phyloP scores from a whole-genome alignment of 92 coral and sea anemone genomes.

The Scolanthus callimorphus region DNA sequence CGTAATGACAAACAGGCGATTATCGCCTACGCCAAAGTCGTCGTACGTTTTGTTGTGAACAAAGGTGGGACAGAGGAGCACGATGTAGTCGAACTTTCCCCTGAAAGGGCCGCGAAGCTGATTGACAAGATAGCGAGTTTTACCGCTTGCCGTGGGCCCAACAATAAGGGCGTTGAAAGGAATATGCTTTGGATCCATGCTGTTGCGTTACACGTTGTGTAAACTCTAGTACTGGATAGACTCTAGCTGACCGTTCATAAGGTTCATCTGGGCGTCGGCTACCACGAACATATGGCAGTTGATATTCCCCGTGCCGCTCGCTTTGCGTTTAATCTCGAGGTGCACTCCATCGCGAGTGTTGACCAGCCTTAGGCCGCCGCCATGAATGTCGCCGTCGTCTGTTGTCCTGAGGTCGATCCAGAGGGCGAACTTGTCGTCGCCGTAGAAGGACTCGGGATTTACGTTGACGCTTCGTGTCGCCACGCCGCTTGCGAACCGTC shows the following conservation, averaged over 20 bases:
- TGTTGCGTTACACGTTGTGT: not conserved
- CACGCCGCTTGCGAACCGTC: conserved; percentile 6
- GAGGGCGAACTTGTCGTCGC: too few species aligned
- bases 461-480: too few species aligned
- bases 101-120: conserved; percentile 15
- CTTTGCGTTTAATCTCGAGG: conserved; percentile 22
- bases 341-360: conserved; percentile 26
- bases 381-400: conserved; percentile 14
- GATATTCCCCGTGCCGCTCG: conserved; percentile 13
- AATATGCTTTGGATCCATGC: conserved; percentile 3
- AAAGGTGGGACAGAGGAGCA: conserved; percentile 22
- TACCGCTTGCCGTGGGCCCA: conserved; percentile 27
- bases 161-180: conserved; percentile 22
- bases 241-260: conserved; percentile 15
- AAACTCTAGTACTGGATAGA: conserved; percentile 18
- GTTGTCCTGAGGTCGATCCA: conserved; percentile 19
- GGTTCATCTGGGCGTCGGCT: conserved; percentile 14
- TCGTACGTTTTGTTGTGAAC: conserved; percentile 13
- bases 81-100: conserved; percentile 26
- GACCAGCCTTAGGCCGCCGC: conserved; percentile 20
- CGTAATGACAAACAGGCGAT: conserved; percentile 9
- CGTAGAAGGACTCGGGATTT: conserved; percentile 1
- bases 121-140: conserved; percentile 18
- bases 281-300: conserved; percentile 16
- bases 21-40: conserved; percentile 11